These are phyloP conservation scores for Pristionchus exspectatus DNA, from an alignment of 2,888 invertebrate species.

Conservation along the genomic window DNA sequence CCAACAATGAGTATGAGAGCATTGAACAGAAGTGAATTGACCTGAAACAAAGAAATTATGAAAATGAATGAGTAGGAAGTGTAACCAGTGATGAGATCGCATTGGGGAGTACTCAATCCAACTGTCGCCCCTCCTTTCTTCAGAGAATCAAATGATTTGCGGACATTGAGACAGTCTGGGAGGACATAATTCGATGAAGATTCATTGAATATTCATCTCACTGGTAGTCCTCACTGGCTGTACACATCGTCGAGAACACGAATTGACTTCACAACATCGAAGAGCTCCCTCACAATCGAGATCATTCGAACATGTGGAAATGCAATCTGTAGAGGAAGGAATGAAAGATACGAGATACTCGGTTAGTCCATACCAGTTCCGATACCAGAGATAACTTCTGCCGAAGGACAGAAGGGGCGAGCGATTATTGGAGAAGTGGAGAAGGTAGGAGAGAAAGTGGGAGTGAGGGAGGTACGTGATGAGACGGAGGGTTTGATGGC, in stretches of 20 bases:
- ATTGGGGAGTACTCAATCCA: constrained; percentile 19
- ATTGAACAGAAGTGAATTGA: constrained; percentile 13
- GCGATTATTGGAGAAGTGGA: not conserved
- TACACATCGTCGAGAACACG: constrained; percentile 56
- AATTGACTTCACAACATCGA: constrained; percentile 43
- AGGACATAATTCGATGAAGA: not conserved
- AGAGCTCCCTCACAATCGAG: constrained; percentile 39
- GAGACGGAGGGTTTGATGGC: constrained; percentile 28
- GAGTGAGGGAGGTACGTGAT: not conserved
- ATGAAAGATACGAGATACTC: not conserved
- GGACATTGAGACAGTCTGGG: constrained; percentile 37
- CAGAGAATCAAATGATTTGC: constrained; percentile 8
- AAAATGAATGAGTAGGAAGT: not conserved
- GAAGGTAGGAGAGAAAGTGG: not conserved
- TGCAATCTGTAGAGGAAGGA: constrained; percentile 8
- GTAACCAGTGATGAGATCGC: constrained; percentile 37
- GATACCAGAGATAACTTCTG: not conserved
- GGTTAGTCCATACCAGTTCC: not conserved
- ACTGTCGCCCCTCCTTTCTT: not conserved
- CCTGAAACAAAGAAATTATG: not conserved
- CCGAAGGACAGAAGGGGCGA: constrained; percentile 46
- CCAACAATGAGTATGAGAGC: constrained; percentile 35
- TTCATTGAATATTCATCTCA: constrained; percentile 49
- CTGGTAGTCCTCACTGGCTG: constrained; percentile 62
- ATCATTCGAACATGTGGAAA: not conserved